Percentiles rank a stretch among this genome's conserved stretches.
phyloP scores from a whole-genome alignment of 2,113 vertebrate genomes.

The Myanophis thanlyinensis region DNA sequence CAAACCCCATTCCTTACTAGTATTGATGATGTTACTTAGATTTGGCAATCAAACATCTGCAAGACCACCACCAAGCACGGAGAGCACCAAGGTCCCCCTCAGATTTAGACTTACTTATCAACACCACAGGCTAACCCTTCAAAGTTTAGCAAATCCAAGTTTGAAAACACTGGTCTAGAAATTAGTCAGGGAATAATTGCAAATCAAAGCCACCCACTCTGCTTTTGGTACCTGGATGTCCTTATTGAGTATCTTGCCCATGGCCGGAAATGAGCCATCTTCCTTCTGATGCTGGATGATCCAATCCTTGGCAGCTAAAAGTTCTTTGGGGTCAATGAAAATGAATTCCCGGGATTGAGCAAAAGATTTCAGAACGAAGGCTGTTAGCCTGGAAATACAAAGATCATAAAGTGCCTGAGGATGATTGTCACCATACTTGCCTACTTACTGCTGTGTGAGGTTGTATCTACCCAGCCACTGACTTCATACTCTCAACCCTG shows the following conservation, averaged over 20 bases:
- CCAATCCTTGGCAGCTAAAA: conserved; percentile 86
- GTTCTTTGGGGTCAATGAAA: conserved; percentile 88
- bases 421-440: not conserved
- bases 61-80: not conserved
- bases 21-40: not conserved
- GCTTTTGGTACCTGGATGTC: conserved; percentile 85
- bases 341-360: conserved; percentile 92
- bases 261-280: conserved; percentile 87
- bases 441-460: not conserved
- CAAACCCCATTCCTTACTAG: not conserved
- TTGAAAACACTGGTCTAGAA: not conserved
- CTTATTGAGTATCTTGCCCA: conserved; percentile 91
- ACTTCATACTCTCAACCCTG: not conserved
- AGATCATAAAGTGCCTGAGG: not conserved
- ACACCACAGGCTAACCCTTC: not conserved
- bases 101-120: not conserved
- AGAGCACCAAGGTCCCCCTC: not conserved
- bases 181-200: not conserved
- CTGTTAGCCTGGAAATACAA: conserved; percentile 80
- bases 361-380: conserved; percentile 93
- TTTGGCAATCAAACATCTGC: not conserved
- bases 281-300: conserved; percentile 85
- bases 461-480: not conserved
- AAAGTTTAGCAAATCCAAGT: not conserved
- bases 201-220: not conserved